Evolutionary conservation across 2,888 invertebrate genomes (phyloP).

Genomic region (Odontocolon sp.): DNA sequence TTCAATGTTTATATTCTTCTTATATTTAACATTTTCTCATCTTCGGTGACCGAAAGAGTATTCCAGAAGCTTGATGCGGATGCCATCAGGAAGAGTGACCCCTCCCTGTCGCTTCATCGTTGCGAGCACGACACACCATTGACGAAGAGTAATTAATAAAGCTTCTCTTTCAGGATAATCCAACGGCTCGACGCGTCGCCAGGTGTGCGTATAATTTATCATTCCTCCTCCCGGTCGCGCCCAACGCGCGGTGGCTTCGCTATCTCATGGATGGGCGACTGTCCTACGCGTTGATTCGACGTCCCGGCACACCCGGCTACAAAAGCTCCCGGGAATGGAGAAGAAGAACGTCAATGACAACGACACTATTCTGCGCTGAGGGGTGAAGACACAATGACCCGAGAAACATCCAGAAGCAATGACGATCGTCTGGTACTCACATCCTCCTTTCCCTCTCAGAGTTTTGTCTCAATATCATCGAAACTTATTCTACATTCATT

Average conservation of each 20-base stretch:
- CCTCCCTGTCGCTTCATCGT: background rate
- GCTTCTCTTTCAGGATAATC: conserved; percentile 39
- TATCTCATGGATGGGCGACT: background rate
- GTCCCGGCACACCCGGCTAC: background rate
- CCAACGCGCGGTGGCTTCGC: conserved; percentile 27
- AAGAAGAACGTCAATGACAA: background rate
- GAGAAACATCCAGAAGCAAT: background rate
- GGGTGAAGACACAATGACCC: conserved; percentile 1
- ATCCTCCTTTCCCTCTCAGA: background rate
- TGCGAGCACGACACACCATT: conserved; percentile 26
- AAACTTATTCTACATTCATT: background rate
- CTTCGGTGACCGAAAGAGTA: background rate
- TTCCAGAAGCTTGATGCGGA: background rate
- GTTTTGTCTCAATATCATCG: background rate
- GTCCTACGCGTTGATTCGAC: conserved; percentile 20
- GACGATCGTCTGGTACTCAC: background rate
- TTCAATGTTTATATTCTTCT: too few relatives aligned
- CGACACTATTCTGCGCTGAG: background rate
- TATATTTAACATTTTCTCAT: too few relatives aligned
- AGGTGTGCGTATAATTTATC: conserved; percentile 72
- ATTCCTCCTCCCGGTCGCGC: conserved; percentile 41
- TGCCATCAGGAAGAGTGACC: background rate
- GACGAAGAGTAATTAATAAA: conserved; percentile 69
- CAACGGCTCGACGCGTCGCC: conserved; percentile 67
- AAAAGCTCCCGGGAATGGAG: background rate